Percentiles rank a stretch among this genome's conserved stretches.
phyloP scores from a whole-genome alignment of 2,113 vertebrate genomes.

The Cyanistes caeruleus region DNA sequence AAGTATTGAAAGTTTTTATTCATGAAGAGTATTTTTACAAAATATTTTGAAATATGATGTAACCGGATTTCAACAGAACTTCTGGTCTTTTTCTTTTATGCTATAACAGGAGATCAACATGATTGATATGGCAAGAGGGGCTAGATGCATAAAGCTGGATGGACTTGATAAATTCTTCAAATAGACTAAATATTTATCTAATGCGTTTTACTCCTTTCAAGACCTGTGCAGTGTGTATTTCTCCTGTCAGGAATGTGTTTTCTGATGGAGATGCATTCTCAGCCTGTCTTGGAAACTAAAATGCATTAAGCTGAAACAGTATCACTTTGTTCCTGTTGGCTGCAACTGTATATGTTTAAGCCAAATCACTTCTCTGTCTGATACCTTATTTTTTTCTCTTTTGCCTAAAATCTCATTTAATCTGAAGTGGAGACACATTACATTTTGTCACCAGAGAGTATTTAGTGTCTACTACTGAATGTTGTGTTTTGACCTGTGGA shows the following conservation, averaged over 20 bases:
- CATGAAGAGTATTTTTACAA: neutral
- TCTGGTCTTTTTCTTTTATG: neutral
- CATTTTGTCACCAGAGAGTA: neutral
- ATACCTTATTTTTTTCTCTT: neutral
- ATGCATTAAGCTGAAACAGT: neutral
- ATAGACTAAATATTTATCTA: neutral
- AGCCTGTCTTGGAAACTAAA: neutral
- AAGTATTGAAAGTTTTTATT: constrained; percentile 1
- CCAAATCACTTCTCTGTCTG: neutral
- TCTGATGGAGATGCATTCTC: neutral
- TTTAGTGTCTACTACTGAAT: neutral
- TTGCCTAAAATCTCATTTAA: neutral
- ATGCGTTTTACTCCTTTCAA: neutral
- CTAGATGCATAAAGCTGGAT: neutral
- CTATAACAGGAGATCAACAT: neutral
- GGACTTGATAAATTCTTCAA: neutral
- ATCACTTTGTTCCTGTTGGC: neutral
- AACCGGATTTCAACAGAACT: neutral
- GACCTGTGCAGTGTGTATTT: neutral
- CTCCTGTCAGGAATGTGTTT: neutral
- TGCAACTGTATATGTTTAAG: neutral
- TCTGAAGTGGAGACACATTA: neutral
- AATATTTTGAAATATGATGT: neutral
- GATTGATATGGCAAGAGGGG: neutral
- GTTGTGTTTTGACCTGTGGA: neutral